Evolutionary conservation across 2,113 vertebrate species (phyloP).

Genomic region (Alces alces): DNA sequence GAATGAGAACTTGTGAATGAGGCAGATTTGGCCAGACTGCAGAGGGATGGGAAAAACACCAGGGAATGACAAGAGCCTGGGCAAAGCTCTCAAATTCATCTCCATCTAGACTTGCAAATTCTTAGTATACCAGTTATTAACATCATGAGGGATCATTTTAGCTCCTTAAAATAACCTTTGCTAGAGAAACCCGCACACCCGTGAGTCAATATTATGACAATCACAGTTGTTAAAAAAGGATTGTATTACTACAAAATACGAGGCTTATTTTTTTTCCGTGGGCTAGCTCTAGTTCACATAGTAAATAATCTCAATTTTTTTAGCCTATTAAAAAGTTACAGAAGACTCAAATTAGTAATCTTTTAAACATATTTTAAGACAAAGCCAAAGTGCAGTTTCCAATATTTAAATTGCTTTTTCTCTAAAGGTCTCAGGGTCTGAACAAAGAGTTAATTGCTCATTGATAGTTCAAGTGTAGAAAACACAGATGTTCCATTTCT

Average conservation of each 20-base stretch:
- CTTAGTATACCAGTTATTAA: neutral
- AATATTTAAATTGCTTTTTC: slow-evolving; percentile 1
- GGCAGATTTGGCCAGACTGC: neutral
- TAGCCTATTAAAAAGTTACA: neutral
- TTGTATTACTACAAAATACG: neutral
- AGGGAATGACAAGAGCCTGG: neutral
- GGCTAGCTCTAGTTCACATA: neutral
- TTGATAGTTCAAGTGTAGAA: slow-evolving; percentile 7
- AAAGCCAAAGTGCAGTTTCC: neutral
- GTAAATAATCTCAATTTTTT: neutral
- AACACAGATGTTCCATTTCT: slow-evolving; percentile 46
- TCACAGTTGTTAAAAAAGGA: neutral
- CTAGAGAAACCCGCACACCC: neutral
- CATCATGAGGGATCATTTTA: neutral
- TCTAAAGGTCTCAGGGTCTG: neutral
- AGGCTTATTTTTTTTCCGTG: neutral
- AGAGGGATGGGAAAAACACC: neutral
- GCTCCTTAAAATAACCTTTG: neutral
- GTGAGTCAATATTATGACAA: neutral
- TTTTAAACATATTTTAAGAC: neutral
- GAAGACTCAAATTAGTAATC: neutral
- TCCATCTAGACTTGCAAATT: neutral
- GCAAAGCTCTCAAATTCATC: neutral
- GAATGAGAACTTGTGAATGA: neutral
- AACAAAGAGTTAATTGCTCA: slow-evolving; percentile 26